phyloP scores from a whole-genome alignment of 2,797 vertebrate genomes.

The Syngnathus rostellatus region DNA sequence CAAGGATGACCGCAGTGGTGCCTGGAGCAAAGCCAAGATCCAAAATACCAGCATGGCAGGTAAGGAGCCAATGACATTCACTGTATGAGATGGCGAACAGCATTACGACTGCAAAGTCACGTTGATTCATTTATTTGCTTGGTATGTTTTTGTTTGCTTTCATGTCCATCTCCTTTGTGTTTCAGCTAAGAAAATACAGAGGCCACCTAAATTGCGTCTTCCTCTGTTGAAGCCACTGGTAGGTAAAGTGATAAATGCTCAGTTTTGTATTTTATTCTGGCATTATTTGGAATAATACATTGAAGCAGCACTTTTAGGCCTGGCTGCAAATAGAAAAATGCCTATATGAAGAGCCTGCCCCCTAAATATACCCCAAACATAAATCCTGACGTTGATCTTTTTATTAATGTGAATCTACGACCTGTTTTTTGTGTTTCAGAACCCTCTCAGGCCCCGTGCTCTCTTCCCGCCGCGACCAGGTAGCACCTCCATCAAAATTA shows the following conservation, averaged over 20 bases:
- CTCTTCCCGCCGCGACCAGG: background rate
- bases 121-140: background rate
- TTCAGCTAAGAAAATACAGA: background rate
- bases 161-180: background rate
- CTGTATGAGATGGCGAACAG: background rate
- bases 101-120: background rate
- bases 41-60: slow-evolving; percentile 73
- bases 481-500: background rate
- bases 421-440: background rate
- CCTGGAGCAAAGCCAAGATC: slow-evolving; percentile 82
- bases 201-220: background rate
- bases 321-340: background rate
- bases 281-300: background rate
- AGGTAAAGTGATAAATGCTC: background rate
- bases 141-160: background rate
- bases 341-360: background rate
- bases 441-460: background rate
- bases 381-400: background rate
- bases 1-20: slow-evolving; percentile 72
- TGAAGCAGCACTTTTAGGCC: background rate
- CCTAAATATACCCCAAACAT: background rate
- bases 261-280: background rate
- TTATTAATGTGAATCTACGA: background rate
- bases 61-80: background rate
- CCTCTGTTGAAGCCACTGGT: background rate